Base-by-base conservation (phyloP, 2,113 vertebrate species). In the Polyodon spathula region DNA sequence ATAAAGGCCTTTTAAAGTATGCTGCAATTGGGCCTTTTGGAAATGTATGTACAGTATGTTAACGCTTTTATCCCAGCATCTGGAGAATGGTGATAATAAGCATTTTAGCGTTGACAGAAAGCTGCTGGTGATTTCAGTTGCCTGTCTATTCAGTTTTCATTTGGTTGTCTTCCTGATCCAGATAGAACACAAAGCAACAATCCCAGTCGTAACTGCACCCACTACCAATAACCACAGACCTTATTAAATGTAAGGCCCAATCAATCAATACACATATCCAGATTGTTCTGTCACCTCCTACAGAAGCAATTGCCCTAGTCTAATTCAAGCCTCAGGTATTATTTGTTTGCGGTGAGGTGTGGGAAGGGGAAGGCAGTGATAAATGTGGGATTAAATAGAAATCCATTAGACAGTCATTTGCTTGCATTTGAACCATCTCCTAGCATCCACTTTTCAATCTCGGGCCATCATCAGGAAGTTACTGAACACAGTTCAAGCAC, bases 201-300 rank as follows among this genome's bases (percentile, higher is more conserved):
- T 68, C 71, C 62, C 66, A 78, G 72, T 74, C 66, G 68, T 64
- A 48, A 1, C 27, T 27, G 27, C 62, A 65, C 79, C 63, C 65
- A 64, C 60, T 58, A 61, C 62, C 1, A 70, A 65, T 76, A 85
- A 79, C 82, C 76, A 78, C 78, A 67, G 71, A 76, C 70, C 80
- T 74, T 83, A 82, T 84, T 78, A 78, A 72, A 82, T 83, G 74
- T 73, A 27, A 69, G 73, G 54, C 60, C 66, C 72, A 72, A 83
- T 82, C 73, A 76, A 79, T 85, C 81, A 85, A 79, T 84, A 77
- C 66, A 71, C 72, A 73, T 71, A 76, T 79, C 68, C 63, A 80
- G 84, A 85, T n/a, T n/a, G n/a, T n/a, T n/a, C n/a, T n/a, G n/a
- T n/a, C n/a, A n/a, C n/a, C n/a, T n/a, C n/a, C n/a, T n/a, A n/a